Conservation (phyloP, 2,797 vertebrate species). For the Halcyon leucocephala region DNA sequence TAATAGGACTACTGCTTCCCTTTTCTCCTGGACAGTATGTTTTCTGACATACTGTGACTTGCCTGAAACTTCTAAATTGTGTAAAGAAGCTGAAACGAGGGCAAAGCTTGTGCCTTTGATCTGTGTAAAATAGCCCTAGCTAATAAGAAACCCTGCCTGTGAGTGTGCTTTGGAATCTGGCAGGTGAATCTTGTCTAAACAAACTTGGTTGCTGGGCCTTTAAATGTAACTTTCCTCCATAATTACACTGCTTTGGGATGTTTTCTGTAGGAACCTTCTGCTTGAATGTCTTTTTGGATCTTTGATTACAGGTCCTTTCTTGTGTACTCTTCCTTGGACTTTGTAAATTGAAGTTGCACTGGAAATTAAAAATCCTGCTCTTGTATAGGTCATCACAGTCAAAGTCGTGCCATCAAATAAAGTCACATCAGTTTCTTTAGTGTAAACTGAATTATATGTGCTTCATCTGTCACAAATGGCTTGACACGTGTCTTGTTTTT, state of each 20-base stretch:
- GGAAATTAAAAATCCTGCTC: neutral
- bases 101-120: neutral
- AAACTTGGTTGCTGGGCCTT: neutral
- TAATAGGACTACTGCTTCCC: neutral
- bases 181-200: neutral
- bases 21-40: neutral
- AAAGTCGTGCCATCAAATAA: neutral
- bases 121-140: neutral
- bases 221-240: neutral
- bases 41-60: neutral
- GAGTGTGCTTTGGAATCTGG: neutral
- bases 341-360: neutral
- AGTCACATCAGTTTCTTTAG: neutral
- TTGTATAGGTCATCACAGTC: too few species aligned
- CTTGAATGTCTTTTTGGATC: neutral
- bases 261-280: neutral
- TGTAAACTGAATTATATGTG: neutral
- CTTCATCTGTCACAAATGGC: neutral
- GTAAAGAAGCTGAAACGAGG: neutral
- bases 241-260: neutral
- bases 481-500: neutral
- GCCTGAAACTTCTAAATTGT: neutral
- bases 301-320: neutral
- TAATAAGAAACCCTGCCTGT: neutral
- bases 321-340: neutral